A percentile compares a stretch with the other conserved stretches of the same genome.
Conservation (phyloP, 2,797 vertebrate genomes). For the Aeoliscus strigatus region DNA sequence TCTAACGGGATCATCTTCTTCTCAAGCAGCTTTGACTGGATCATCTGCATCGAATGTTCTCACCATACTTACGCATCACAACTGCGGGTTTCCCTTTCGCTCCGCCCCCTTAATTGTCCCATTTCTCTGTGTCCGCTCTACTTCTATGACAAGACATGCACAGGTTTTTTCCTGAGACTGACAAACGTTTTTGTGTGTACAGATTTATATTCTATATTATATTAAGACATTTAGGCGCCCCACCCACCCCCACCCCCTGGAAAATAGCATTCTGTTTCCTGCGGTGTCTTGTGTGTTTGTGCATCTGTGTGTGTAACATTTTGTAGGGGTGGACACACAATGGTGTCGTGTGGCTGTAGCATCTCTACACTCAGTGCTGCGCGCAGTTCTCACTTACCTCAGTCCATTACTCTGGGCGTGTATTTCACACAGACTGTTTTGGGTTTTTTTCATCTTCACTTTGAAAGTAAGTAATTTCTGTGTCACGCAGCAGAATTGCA, state of each 20-base stretch:
- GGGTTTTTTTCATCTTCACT: conserved; percentile 65
- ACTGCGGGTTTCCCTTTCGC: conserved; percentile 53
- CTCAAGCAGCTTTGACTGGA: conserved; percentile 50
- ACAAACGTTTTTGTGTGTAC: too few relatives aligned
- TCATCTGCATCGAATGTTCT: conserved; percentile 50
- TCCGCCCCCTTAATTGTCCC: conserved; percentile 50
- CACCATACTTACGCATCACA: conserved; percentile 35
- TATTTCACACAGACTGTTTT: conserved; percentile 37
- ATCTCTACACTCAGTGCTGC: conserved; percentile 8
- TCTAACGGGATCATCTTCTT: conserved; percentile 61
- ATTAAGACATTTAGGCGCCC: too few relatives aligned
- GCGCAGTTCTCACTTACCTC: conserved; percentile 12
- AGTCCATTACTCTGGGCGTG: conserved; percentile 27
- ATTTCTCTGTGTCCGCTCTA: conserved; percentile 35
- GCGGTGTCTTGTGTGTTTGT: too few relatives aligned
- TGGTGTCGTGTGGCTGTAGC: neutral
- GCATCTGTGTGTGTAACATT: too few relatives aligned
- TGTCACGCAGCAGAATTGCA: too few relatives aligned
- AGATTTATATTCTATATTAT: too few relatives aligned
- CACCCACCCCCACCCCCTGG: too few relatives aligned
- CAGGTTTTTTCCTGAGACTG: too few relatives aligned
- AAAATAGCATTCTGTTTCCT: too few relatives aligned
- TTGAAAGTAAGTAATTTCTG: conserved; percentile 33
- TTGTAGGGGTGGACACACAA: conserved; percentile 4
- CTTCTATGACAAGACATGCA: too few relatives aligned